Conservation (phyloP, 2,888 invertebrate species). For the Lepidonotus clava region DNA sequence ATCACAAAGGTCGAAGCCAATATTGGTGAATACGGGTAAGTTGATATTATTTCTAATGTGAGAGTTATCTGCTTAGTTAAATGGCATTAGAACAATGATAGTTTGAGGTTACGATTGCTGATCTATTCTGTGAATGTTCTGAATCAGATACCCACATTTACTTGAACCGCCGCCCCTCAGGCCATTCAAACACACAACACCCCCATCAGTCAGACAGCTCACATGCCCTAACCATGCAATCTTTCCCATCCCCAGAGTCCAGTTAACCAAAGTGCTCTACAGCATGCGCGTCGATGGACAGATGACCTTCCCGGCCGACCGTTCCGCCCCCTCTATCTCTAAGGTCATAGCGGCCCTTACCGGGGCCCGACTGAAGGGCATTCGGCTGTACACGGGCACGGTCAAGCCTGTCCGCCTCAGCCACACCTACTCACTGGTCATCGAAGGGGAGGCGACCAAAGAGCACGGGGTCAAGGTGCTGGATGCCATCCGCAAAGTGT, state of each 20-base stretch:
- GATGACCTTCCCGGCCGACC: neutral
- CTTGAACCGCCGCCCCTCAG: too few relatives aligned
- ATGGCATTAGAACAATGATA: too few relatives aligned
- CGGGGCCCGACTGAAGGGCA: neutral
- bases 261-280: constrained; percentile 26
- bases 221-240: too few relatives aligned
- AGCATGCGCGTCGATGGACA: neutral
- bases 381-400: neutral
- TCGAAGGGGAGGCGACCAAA: neutral
- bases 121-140: neutral
- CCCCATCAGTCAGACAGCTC: neutral
- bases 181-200: too few relatives aligned
- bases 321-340: neutral
- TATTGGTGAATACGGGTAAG: constrained; percentile 32
- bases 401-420: neutral
- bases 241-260: too few relatives aligned
- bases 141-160: too few relatives aligned
- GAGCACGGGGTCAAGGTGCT: neutral
- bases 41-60: neutral
- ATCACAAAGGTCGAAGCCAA: neutral
- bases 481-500: neutral
- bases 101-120: too few relatives aligned
- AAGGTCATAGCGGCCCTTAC: neutral
- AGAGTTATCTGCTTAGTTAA: neutral
- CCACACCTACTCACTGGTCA: constrained; percentile 35